Evolutionary conservation across 2,888 invertebrate genomes (phyloP), one percentile per base, ranked within the genome.

Genomic region (Drosophila bunnanda): DNA sequence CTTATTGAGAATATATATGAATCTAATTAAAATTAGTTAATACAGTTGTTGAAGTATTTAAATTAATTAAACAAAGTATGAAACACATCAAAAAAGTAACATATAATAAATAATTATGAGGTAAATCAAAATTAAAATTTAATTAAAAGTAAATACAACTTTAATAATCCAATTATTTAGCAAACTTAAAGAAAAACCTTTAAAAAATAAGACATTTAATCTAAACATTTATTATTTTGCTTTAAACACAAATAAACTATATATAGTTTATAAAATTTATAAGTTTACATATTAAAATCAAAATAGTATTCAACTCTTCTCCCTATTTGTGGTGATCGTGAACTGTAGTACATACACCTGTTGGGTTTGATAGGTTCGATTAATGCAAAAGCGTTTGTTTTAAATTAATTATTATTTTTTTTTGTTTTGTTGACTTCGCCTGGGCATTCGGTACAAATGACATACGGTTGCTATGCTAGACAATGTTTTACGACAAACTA

Each of bases 321-420:
- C 12, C 7, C 0, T 17, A 7, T 13, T 15, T n/a, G 36, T 36
- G 56, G 32, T 44, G 6, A 34, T n/a, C 32, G 32, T 44, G 32
- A 32, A 4, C 2, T 6, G 10, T 10, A 13, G 17, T 12, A 48
- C n/a, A 9, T n/a, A 30, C 17, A 17, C 30, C 12, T 17, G 10
- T 17, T 46, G 28, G 46, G 46, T 48, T 28, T 17, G 28, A n/a
- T 34, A 13, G 20, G 13, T 50, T 50, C 15, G 41, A 22, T 65
- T 50, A 50, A 61, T 61, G 61, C 43, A 57, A 8, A 61, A 61
- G 61, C 61, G 17, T 32, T 41, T 22, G 25, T 46, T n/a, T n/a
- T n/a, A n/a, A 2, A 15, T 22, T 34, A 12, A 2, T 50, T 32
- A 12, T 6, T 36, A 7, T 41, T 39, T 9, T 13, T 12, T 13